Base-by-base conservation (phyloP, 2,888 invertebrate species). In the Drosophila dives region DNA sequence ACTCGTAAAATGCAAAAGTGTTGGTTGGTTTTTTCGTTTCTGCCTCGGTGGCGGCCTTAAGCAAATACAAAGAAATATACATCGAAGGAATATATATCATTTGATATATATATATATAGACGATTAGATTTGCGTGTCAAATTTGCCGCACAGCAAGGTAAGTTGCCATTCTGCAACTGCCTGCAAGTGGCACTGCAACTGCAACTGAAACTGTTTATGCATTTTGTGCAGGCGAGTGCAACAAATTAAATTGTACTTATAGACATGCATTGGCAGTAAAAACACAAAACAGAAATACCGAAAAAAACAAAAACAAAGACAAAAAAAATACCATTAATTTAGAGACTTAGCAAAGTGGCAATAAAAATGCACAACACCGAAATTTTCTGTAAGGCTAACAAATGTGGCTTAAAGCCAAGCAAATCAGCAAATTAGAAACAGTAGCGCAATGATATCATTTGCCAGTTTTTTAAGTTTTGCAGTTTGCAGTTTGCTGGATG, bases 151-250 rank as follows among this genome's bases (percentile, higher is more conserved):
- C 50, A 54, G 48, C 60, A 15, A 55, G 26, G 4, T 26, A n/a
- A 60, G 23, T 45, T 45, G 45, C 15, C 12, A 45, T 45, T 45
- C 45, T 23, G 45, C 45, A 54, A 59, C 23, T 42, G 62, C 20
- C 33, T 48, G 74, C 53, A 45, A 45, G 23, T 45, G 45, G 23
- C 29, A 29, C 29, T 29, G 29, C 29, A 63, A 68, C 33, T 58
- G 77, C 66, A 61, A 58, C 64, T 68, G 68, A 67, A 72, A 82
- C 88, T 87, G 76, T 85, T 90, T 87, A 85, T 89, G 85, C 83
- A 87, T 83, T 82, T 84, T 90, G 90, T 89, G 89, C 90, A 89
- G 82, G 83, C 87, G 90, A 89, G 72, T 89, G 89, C 90, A 89
- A 87, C 90, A 87, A 89, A 85, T 85, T 89, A 83, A 89, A 90